Base-by-base conservation (phyloP, 2,888 invertebrate species). In the Prosapia bicincta region DNA sequence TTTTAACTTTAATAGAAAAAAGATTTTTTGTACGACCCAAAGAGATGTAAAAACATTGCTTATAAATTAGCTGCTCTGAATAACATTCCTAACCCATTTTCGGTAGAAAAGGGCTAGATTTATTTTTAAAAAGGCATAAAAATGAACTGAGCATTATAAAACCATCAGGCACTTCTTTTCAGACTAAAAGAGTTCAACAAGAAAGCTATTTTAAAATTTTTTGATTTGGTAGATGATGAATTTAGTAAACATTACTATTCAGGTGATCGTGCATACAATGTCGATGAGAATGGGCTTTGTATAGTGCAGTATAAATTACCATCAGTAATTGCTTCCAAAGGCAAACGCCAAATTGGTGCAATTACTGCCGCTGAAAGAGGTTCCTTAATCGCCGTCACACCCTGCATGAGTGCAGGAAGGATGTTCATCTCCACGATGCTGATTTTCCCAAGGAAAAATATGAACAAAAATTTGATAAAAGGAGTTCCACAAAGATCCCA, bases 201-300 rank as follows among this genome's bases (percentile, higher is more conserved):
- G 15, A 15, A 38, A 38, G 38, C 38, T 38, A 15, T 38, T 9
- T 38, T 10, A 13, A 9, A 38, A 13, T 38, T 38, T 38, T 38
- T 38, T 13, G 38, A 38, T 38, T 38, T 38, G 38, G 13, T 38
- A 13, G 38, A 38, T 38, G 15, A 13, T 13, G 38, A 38, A 38
- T 38, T 38, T 20, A 79, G 80, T 32, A 80, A 81, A 77, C 68
- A 80, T 38, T 78, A 82, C 15, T 38, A 38, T 15, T 15, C 38
- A 38, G 38, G 13, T 38, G 38, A 38, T 13, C 9, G 38, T 13
- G 38, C 15, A 38, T 38, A 13, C 38, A 38, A 38, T 38, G 38
- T 38, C 38, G 38, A 38, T 38, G 38, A 38, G 38, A 38, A 9
- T 13, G 71, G 71, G 9, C 7, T 71, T 20, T 10, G 15, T 13